Evolutionary conservation across 1,140 invertebrate genomes (phyloP).

Genomic region (Bilobella aurantiaca): DNA sequence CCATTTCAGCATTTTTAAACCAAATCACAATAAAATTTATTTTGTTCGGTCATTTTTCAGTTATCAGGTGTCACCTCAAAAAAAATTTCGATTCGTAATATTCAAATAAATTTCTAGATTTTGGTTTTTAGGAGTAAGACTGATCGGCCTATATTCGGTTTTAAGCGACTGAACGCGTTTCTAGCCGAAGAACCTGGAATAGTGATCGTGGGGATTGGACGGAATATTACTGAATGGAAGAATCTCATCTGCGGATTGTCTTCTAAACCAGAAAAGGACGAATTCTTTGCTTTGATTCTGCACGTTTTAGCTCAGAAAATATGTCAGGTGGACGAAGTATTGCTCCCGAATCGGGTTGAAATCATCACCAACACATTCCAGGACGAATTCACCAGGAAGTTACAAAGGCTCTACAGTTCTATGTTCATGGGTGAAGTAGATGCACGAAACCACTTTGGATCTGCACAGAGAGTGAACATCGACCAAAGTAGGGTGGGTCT

Average conservation of each 20-base stretch:
- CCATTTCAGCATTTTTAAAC: too few relatives aligned
- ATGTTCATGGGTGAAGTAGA: neutral
- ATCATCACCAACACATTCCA: slow-evolving; percentile 1
- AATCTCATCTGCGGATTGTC: neutral
- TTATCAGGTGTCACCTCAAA: too few relatives aligned
- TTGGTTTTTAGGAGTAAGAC: too few relatives aligned
- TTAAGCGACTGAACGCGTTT: slow-evolving; percentile 19
- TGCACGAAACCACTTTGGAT: too few relatives aligned
- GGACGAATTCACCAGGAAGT: neutral
- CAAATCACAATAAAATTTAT: too few relatives aligned
- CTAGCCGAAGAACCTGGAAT: slow-evolving; percentile 4
- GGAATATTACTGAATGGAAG: slow-evolving; percentile 15
- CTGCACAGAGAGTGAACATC: too few relatives aligned
- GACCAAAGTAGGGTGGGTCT: neutral
- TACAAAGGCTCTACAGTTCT: neutral
- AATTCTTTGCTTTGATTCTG: slow-evolving; percentile 7
- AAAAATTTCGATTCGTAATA: too few relatives aligned
- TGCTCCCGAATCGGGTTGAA: neutral
- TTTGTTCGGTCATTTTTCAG: too few relatives aligned
- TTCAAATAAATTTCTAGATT: too few relatives aligned
- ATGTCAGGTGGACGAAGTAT: neutral
- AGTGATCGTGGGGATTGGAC: slow-evolving; percentile 14
- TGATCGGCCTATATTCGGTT: slow-evolving; percentile 25
- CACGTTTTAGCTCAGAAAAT: slow-evolving; percentile 15
- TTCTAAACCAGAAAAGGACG: neutral